Conservation (phyloP, 2,797 vertebrate species). For the Xyrichtys novacula region DNA sequence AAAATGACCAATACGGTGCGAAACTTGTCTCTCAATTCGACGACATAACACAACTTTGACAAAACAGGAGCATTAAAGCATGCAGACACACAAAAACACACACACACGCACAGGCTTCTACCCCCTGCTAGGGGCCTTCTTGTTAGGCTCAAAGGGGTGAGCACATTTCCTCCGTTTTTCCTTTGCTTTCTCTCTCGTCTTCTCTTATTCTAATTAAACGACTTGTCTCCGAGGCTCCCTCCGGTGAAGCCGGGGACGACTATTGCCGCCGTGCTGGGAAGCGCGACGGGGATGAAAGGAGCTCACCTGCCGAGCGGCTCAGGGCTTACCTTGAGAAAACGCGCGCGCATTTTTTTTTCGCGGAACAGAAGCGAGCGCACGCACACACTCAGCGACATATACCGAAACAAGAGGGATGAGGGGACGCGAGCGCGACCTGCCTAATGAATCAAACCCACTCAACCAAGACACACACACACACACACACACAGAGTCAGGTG, state of each 20-base stretch:
- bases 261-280: constrained; percentile 52
- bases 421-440: constrained; percentile 45
- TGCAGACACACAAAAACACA: constrained; percentile 25
- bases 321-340: constrained; percentile 72
- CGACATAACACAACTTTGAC: constrained; percentile 9
- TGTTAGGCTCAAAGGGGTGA: constrained; percentile 73
- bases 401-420: constrained; percentile 57
- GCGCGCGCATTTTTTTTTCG: constrained; percentile 46
- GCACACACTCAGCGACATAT: constrained; percentile 25
- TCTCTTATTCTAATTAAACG: constrained; percentile 82
- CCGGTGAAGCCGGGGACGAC: constrained; percentile 66
- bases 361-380: constrained; percentile 31
- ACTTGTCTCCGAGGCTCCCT: constrained; percentile 72
- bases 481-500: constrained; percentile 3
- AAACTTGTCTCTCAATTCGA: constrained; percentile 11
- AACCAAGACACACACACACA: constrained; percentile 47
- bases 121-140: constrained; percentile 73
- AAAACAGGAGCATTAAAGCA: constrained; percentile 23
- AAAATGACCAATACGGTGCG: constrained; percentile 6
- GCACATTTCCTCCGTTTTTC: constrained; percentile 62
- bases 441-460: constrained; percentile 75
- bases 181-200: constrained; percentile 68
- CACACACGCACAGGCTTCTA: constrained; percentile 17
- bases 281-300: constrained; percentile 80
- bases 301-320: constrained; percentile 83